These are phyloP conservation scores for Sebastes schlegelii DNA, from an alignment of 2,113 vertebrate genomes.

Conservation along the genomic window DNA sequence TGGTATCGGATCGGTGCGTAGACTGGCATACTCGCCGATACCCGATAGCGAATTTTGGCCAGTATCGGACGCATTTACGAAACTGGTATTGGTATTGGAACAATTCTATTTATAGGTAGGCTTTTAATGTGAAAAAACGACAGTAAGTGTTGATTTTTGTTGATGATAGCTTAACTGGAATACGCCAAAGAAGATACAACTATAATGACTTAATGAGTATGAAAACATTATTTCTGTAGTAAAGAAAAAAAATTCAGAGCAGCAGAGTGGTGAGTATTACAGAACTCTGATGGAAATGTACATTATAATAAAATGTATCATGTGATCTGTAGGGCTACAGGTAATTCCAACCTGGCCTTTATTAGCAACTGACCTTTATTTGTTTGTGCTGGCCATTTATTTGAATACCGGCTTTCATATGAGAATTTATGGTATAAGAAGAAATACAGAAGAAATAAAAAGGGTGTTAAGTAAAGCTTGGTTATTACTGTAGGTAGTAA, in stretches of 20 bases:
- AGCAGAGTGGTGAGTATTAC: not conserved
- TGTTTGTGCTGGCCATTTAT: not conserved
- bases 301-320: not conserved
- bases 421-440: not conserved
- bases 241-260: not conserved
- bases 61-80: too few relatives aligned
- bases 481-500: not conserved
- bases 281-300: not conserved
- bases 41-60: too few relatives aligned
- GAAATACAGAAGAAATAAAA: not conserved
- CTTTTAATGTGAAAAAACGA: not conserved
- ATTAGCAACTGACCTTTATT: not conserved
- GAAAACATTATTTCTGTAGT: not conserved
- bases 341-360: too few relatives aligned
- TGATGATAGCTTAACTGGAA: not conserved
- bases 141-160: not conserved
- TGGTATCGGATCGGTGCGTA: too few relatives aligned
- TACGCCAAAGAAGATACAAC: too few relatives aligned
- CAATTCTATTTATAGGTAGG: not conserved
- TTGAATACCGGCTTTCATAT: not conserved
- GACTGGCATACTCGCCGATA: too few relatives aligned
- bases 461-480: not conserved
- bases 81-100: too few relatives aligned
- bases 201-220: too few relatives aligned
- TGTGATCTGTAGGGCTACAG: not conserved